Base-by-base conservation (phyloP, 2,797 vertebrate genomes). In the Sebastes vulpes region DNA sequence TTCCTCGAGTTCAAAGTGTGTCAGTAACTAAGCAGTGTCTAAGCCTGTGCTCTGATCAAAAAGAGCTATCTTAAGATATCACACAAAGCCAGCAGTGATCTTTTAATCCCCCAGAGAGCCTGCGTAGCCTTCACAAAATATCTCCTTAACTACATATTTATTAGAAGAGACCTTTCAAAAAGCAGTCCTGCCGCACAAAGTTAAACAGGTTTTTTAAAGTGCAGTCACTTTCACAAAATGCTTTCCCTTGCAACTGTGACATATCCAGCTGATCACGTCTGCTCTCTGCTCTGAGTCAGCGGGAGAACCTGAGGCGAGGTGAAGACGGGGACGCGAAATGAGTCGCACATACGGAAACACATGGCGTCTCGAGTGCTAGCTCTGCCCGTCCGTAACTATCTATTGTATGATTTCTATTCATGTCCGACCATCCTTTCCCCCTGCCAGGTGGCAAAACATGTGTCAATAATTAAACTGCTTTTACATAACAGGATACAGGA, bases 391-490 rank as follows among this genome's bases (percentile, higher is more conserved):
- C 77, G 52, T 90, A 90, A 90, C 78, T 46, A 86, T 91, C 90
- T 88, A 91, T 94, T 92, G 90, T 90, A 88, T 70, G 83, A 91
- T 93, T 92, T 86, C 93, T 91, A 93, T 94, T 94, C 92, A 92
- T 86, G 93, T 94, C 92, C 89, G 52, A 92, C 91, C 81, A 86
- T 93, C 92, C 87, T 76, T 77, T 89, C 92, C 92, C 42, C 84
- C 90, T 87, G 92, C 94, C 95, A 96, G 94, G 95, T 96, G 95
- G 95, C 94, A 91, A 95, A 95, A 95, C 95, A 95, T 95, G 95
- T 96, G 95, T 96, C 95, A 95, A 95, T 95, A 95, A 96, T 96
- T 96, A 96, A 95, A 95, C 93, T 87, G 94, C 90, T 94, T 96
- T 96, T 95, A 95, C 95, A 94, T 95, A 95, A 96, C 95, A 95